Evolutionary conservation across 2,113 vertebrate species (phyloP), one percentile per base, ranked within the genome.

Genomic region (Laterallus jamaicensis): DNA sequence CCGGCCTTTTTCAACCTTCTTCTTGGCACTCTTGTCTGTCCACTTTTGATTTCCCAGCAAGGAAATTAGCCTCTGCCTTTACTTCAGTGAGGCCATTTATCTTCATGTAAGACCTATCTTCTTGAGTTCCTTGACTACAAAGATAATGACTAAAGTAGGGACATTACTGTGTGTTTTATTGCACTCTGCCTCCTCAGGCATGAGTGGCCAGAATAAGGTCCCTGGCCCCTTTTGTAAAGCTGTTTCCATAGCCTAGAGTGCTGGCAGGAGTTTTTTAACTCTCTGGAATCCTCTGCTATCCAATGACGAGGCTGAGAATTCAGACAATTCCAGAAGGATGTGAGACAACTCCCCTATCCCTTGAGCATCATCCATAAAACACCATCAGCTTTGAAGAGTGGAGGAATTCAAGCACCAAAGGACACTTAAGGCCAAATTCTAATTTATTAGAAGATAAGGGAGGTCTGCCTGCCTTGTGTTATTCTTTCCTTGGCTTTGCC

Each of bases 291-390:
- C 22, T 76, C 40, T 93, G 22, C 25, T 70, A 18, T 58, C 32
- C 32, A 32, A 19, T 21, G 12, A 62, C 5, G 29, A 79, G 12
- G 21, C 24, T 67, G 19, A 86, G 29, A 88, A 93, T 58, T 75
- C 3, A 1, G 14, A 82, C 11, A 85, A 11, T 18, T 39, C 22
- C 11, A 47, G 40, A 88, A 62, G 32, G 18, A 12, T 19, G 31
- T 11, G 10, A 49, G 26, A 66, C 21, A 39, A 5, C 5, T 64
- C 11, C 6, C 14, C 4, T 31, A 7, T 40, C 0, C 0, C 25
- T 70, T 55, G 29, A 60, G 2, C 12, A 26, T 83, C 14, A 20
- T 35, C 29, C 25, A n/a, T 15, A 32, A 32, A 79, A 32, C 14
- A 58, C 22, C 39, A 6, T 39, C 50, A 91, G 4, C 3, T 85